Evolutionary conservation across 2,888 invertebrate genomes (phyloP), one percentile per base, ranked within the genome.

Genomic region (Microdon myrmicae): DNA sequence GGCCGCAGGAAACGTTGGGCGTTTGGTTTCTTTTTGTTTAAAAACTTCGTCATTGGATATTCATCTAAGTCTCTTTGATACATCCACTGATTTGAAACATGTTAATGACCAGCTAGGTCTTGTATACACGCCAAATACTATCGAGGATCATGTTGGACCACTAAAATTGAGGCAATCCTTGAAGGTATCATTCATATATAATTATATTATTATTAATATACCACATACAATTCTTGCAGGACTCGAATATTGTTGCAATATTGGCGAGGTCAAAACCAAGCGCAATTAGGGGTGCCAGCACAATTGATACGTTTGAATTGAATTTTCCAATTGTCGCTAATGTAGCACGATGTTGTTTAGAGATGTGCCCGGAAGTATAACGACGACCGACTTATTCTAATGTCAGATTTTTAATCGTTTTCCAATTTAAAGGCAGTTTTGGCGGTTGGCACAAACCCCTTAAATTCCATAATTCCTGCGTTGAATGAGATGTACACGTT

Each of bases 321-420:
- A 68, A 68, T 31, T 68, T 67, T 26, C 67, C 61, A 22, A 39
- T 55, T 26, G 68, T 68, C n/a, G 38, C 60, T 2, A 61, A 54
- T 16, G 67, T 68, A 12, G 60, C 67, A 5, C 53, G 59, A 28
- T 54, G 61, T 44, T 68, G 66, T 17, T 67, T 68, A 51, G 68
- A 68, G 59, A 41, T 66, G 6, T 67, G 68, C 26, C 68, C 68
- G n/a, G 55, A 66, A 26, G 68, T 68, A 44, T 7, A n/a, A 9
- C 3, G 1, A 17, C 1, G n/a, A 5, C 7, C 9, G 2, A 1
- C 7, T 9, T 6, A 5, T 8, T 25, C 10, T 23, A 37, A 22
- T 10, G 2, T 12, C 14, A 7, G 9, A 32, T 31, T 9, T 16
- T 2, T n/a, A n/a, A n/a, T n/a, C n/a, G n/a, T n/a, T 39, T 28